Evolutionary conservation across 1,140 invertebrate species (phyloP).

Genomic region (Dryas iulia): DNA sequence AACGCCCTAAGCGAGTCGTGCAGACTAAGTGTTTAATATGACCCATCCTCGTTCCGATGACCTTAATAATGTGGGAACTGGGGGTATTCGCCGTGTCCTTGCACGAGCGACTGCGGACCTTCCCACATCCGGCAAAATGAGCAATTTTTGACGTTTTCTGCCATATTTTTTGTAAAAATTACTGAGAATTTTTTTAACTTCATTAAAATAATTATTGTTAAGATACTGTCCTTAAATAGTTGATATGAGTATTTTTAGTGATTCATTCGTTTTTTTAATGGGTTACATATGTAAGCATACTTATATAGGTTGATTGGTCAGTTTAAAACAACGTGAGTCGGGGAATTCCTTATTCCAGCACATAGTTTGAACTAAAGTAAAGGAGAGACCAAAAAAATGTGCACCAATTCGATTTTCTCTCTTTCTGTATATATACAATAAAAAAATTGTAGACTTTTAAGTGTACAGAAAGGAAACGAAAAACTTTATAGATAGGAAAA

Average conservation of each 20-base stretch:
- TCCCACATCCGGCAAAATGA: slow-evolving; percentile 50
- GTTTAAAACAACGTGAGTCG: too few species aligned
- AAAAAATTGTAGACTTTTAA: too few species aligned
- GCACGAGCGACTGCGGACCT: slow-evolving; percentile 45
- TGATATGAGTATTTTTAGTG: not conserved
- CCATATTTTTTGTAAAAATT: not conserved
- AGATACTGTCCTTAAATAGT: not conserved
- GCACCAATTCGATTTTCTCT: too few species aligned
- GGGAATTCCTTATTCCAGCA: too few species aligned
- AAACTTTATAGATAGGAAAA: too few species aligned
- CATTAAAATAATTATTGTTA: not conserved
- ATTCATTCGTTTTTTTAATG: too few species aligned
- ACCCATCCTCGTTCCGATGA: slow-evolving; percentile 36
- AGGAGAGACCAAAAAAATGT: too few species aligned
- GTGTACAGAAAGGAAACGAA: too few species aligned
- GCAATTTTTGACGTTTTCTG: not conserved
- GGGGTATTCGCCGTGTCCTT: slow-evolving; percentile 50
- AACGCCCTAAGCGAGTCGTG: slow-evolving; percentile 32
- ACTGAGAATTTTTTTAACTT: not conserved
- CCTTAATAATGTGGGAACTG: slow-evolving; percentile 57
- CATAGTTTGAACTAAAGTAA: too few species aligned
- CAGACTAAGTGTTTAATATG: slow-evolving; percentile 25
- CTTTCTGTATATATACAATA: too few species aligned
- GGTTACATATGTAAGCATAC: too few species aligned
- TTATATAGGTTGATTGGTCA: too few species aligned